Conservation (phyloP, 2,888 invertebrate genomes). For the Flexamia atlantica region DNA sequence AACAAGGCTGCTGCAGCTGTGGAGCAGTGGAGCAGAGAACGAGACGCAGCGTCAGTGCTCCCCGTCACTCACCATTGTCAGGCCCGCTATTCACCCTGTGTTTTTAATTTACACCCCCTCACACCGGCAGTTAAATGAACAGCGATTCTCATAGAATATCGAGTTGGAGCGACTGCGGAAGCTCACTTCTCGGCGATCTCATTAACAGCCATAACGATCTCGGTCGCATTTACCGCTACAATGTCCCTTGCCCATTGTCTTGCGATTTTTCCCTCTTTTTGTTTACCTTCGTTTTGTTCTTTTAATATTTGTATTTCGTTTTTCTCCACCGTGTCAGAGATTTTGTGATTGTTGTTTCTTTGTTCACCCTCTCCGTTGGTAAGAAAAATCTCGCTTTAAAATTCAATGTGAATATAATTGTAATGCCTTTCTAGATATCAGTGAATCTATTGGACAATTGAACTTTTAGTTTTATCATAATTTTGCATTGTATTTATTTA, state of each 20-base stretch:
- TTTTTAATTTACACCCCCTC: slow-evolving; percentile 39
- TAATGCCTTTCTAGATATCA: no score
- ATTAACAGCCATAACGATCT: slow-evolving; percentile 58
- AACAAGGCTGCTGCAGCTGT: neutral
- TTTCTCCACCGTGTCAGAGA: slow-evolving; percentile 43
- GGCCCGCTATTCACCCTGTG: slow-evolving; percentile 42
- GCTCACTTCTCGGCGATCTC: slow-evolving; percentile 42
- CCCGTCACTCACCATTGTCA: slow-evolving; percentile 24
- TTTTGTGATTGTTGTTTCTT: slow-evolving; percentile 39
- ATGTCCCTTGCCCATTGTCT: slow-evolving; percentile 42
- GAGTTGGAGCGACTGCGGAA: slow-evolving; percentile 29
- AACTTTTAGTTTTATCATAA: no score
- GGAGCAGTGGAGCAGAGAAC: neutral
- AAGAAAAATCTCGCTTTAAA: neutral
- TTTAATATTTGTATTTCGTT: slow-evolving; percentile 54
- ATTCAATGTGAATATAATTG: no score
- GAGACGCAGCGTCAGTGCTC: neutral
- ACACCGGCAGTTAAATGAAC: slow-evolving; percentile 55
- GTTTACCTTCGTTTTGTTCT: slow-evolving; percentile 41
- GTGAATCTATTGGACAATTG: no score
- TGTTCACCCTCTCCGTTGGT: neutral
- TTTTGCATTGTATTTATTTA: no score
- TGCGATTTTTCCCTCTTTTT: slow-evolving; percentile 47
- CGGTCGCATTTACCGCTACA: slow-evolving; percentile 42
- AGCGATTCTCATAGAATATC: slow-evolving; percentile 54